A percentile compares a stretch with the other conserved stretches of the same genome.
Evolutionary conservation across 2,113 vertebrate species (phyloP).

Genomic region (Tamias sibiricus): DNA sequence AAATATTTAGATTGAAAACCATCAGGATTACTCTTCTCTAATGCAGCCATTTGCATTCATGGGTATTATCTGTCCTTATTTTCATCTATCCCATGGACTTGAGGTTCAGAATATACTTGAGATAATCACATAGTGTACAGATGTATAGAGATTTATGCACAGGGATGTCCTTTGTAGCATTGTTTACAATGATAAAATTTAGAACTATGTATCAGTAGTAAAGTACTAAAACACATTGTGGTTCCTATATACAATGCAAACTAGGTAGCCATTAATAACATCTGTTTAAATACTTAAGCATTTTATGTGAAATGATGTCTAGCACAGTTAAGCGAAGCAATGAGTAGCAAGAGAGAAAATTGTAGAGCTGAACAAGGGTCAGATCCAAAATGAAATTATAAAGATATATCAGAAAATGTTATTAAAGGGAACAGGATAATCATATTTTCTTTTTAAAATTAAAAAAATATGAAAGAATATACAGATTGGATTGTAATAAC

Average conservation of each 20-base stretch:
- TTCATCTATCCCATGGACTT: background rate
- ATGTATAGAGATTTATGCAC: background rate
- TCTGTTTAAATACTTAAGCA: background rate
- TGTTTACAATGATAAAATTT: background rate
- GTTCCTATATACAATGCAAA: background rate
- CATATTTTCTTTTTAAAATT: background rate
- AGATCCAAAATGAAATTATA: background rate
- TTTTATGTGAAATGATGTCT: background rate
- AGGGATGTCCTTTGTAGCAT: background rate
- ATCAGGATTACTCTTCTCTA: background rate
- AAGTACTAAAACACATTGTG: background rate
- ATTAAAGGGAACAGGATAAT: background rate
- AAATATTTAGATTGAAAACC: background rate
- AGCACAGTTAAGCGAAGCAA: background rate
- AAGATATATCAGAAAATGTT: background rate
- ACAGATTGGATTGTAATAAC: background rate
- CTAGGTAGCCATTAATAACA: background rate
- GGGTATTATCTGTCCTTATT: background rate
- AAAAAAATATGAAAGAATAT: background rate
- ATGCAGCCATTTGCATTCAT: accelerated
- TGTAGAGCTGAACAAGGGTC: background rate
- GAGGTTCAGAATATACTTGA: background rate
- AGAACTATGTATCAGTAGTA: background rate
- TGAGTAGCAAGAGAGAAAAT: background rate
- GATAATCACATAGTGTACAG: background rate